phyloP scores from a whole-genome alignment of 1,140 invertebrate species.

The Anastatus disparis region DNA sequence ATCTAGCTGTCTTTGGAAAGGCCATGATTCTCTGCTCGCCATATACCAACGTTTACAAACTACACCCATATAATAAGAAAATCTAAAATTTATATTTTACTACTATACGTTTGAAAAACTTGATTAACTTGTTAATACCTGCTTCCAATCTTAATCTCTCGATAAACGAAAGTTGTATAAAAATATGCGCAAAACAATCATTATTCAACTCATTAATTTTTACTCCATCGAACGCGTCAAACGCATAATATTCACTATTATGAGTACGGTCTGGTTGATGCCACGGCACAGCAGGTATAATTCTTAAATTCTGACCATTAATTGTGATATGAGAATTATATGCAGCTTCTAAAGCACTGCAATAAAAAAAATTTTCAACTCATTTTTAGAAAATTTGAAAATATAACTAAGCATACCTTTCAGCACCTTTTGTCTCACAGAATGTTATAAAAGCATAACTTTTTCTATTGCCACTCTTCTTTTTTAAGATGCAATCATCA shows the following conservation, averaged over 20 bases:
- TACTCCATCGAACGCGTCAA: too few species aligned
- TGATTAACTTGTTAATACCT: slow-evolving; percentile 49
- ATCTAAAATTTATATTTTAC: too few species aligned
- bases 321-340: slow-evolving; percentile 48
- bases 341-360: slow-evolving; percentile 52
- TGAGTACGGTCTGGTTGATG: slow-evolving; percentile 59
- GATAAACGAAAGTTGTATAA: slow-evolving; percentile 53
- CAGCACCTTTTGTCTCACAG: slow-evolving; percentile 43
- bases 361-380: too few species aligned
- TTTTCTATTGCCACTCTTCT: too few species aligned
- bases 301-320: slow-evolving; percentile 54
- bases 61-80: slow-evolving; percentile 54
- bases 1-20: slow-evolving; percentile 47
- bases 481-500: too few species aligned
- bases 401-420: slow-evolving; percentile 55
- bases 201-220: too few species aligned
- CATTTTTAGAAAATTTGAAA: too few species aligned
- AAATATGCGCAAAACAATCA: too few species aligned
- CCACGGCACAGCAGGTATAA: slow-evolving; percentile 59
- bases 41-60: too few species aligned
- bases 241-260: too few species aligned
- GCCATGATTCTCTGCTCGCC: slow-evolving; percentile 54
- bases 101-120: too few species aligned
- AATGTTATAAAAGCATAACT: too few species aligned
- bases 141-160: slow-evolving; percentile 57